Evolutionary conservation across 1,140 invertebrate species (phyloP).

Genomic region (Microplitis demolitor): DNA sequence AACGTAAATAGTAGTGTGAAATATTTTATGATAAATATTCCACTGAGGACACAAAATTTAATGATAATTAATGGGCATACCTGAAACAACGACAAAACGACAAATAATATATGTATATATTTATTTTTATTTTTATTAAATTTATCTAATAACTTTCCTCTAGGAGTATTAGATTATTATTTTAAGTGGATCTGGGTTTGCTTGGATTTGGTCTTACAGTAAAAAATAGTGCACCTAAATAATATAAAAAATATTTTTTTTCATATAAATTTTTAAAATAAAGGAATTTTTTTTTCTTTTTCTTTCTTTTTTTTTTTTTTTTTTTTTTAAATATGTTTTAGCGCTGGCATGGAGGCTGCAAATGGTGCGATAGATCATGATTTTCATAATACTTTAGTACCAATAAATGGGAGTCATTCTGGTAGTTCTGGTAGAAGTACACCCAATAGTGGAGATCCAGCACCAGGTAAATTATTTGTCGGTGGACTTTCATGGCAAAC

Average conservation of each 20-base stretch:
- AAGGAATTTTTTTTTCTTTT: not conserved
- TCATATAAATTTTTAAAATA: slow-evolving; percentile 5
- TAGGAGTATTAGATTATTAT: slow-evolving; percentile 32
- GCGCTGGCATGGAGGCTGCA: slow-evolving; percentile 61
- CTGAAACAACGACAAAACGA: slow-evolving; percentile 41
- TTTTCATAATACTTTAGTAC: slow-evolving; percentile 66
- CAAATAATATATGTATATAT: too few relatives aligned
- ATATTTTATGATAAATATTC: slow-evolving; percentile 38
- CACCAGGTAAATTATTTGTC: slow-evolving; percentile 88
- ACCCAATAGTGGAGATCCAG: slow-evolving; percentile 73
- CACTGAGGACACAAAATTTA: slow-evolving; percentile 20
- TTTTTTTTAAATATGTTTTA: slow-evolving; percentile 44
- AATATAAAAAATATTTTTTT: not conserved
- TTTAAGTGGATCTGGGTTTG: not conserved
- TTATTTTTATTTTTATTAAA: not conserved
- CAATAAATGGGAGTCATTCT: slow-evolving; percentile 66
- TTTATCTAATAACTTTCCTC: slow-evolving; percentile 33
- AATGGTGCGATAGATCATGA: slow-evolving; percentile 67
- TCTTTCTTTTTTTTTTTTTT: slow-evolving; percentile 5
- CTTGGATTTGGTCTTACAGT: not conserved
- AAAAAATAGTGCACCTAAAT: slow-evolving; percentile 1
- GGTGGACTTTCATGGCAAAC: slow-evolving; percentile 92
- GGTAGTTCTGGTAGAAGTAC: slow-evolving; percentile 76
- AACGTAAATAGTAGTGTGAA: slow-evolving; percentile 51
- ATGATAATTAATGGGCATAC: slow-evolving; percentile 45